Evolutionary conservation across 2,888 invertebrate species (phyloP), one percentile per base, ranked within the genome.

Genomic region (Acanthosoma haemorrhoidale): DNA sequence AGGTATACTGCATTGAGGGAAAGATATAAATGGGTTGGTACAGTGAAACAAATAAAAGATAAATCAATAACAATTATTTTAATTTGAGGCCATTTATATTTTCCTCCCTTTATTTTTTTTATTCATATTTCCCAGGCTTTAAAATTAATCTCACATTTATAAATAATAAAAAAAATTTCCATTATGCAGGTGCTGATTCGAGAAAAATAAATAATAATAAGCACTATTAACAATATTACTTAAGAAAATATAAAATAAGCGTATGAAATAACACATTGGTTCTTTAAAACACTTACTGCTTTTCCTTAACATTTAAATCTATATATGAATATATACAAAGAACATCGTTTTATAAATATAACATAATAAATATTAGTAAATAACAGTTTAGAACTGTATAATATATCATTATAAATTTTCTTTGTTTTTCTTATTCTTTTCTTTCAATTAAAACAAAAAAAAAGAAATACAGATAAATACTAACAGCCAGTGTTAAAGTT

Each of bases 191-290:
- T 51, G 51, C 51, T 25, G 51, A 51, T 51, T 51, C 51, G 51
- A 51, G 51, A 51, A 51, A 51, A 51, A 51, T 51, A 51, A 51
- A 51, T 51, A 51, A 51, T 11, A 51, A 51, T 25, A 51, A 51
- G 51, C 51, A 64, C 64, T 64, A 64, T 64, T 64, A 64, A 64
- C 64, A 64, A 38, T 21, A 64, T 51, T 51, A 51, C 41, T 38
- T 67, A 43, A 67, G 32, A 67, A 67, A 64, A 51, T 57, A 57
- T 57, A 67, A 57, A 67, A 57, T 67, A 67, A 67, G 67, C 67
- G 67, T 67, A 67, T 25, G 15, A 41, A 51, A 29, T 51, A 57
- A 67, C 51, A 67, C 64, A 39, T 38, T 29, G 16, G 36, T 51
- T 67, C 18, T 41, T 67, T 64, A 64, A 64, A 64, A 64, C 64